Evolutionary conservation across 2,113 vertebrate genomes (phyloP).

Genomic region (Leucopsar rothschildi): DNA sequence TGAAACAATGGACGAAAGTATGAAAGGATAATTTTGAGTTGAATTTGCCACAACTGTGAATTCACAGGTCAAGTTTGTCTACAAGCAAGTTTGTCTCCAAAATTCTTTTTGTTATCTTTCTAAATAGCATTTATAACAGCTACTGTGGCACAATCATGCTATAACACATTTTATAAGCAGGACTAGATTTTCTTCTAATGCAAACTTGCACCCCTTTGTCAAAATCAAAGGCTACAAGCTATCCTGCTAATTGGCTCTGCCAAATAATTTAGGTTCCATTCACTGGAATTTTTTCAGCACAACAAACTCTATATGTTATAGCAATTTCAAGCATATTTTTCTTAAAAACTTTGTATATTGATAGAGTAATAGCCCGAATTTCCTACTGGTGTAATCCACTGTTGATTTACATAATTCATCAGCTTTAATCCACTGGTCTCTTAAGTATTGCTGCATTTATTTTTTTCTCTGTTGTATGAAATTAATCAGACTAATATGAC

Average conservation of each 20-base stretch:
- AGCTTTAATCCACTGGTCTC: not conserved
- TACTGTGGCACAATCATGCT: not conserved
- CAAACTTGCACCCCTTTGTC: not conserved
- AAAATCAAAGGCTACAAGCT: conserved; percentile 1
- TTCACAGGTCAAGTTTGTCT: not conserved
- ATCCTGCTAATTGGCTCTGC: not conserved
- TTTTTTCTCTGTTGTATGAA: not conserved
- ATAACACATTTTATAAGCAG: not conserved
- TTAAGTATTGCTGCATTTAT: not conserved
- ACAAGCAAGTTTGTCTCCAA: not conserved
- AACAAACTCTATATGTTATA: not conserved
- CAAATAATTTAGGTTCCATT: not conserved
- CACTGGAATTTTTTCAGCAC: not conserved
- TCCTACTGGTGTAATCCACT: not conserved
- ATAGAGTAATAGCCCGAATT: not conserved
- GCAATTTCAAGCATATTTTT: not conserved
- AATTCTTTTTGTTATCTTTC: not conserved
- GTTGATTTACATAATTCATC: not conserved
- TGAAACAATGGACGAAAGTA: not conserved
- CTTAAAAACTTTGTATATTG: not conserved
- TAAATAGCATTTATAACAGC: not conserved
- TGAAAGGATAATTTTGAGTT: not conserved
- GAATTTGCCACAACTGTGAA: not conserved
- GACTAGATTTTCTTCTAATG: not conserved
- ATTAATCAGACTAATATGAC: not conserved